These are phyloP conservation scores for Lytechinus variegatus DNA, from an alignment of 35 echinoderm and acorn worm species.

Conservation along the genomic window DNA sequence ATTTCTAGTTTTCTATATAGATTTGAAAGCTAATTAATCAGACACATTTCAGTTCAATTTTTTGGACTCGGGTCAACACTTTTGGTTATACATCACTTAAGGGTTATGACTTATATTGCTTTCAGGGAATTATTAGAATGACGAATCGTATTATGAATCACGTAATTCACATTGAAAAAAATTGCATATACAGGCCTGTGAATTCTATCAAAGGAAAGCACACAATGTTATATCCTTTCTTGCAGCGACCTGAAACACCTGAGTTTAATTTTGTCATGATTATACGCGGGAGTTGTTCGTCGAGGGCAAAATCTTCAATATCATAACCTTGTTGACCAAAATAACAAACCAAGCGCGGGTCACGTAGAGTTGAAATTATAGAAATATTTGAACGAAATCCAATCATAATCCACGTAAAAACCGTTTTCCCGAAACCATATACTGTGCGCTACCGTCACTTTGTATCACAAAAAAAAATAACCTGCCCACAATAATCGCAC, in stretches of 20 bases:
- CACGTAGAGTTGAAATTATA: conserved; percentile 8
- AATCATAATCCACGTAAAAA: conserved; percentile 5
- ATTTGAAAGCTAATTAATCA: too few relatives aligned
- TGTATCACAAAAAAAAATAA: background rate
- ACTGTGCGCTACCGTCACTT: background rate
- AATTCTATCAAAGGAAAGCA: background rate
- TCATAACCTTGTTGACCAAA: background rate
- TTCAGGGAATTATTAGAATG: too few relatives aligned
- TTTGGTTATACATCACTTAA: too few relatives aligned
- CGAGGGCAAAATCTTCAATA: conserved; percentile 18
- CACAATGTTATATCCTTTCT: background rate
- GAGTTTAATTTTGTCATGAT: background rate
- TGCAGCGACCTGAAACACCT: conserved; percentile 16
- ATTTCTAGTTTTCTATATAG: too few relatives aligned
- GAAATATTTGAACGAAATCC: conserved; percentile 8
- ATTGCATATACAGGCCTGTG: background rate
- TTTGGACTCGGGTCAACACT: too few relatives aligned
- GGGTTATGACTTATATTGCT: too few relatives aligned
- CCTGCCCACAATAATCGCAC: background rate
- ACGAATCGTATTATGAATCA: too few relatives aligned
- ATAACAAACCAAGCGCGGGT: background rate
- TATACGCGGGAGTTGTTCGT: background rate
- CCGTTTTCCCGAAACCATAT: background rate
- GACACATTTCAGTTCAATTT: too few relatives aligned
- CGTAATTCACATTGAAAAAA: too few relatives aligned